phyloP scores from a whole-genome alignment of 1,140 invertebrate genomes.

The Tyrophagus putrescentiae region DNA sequence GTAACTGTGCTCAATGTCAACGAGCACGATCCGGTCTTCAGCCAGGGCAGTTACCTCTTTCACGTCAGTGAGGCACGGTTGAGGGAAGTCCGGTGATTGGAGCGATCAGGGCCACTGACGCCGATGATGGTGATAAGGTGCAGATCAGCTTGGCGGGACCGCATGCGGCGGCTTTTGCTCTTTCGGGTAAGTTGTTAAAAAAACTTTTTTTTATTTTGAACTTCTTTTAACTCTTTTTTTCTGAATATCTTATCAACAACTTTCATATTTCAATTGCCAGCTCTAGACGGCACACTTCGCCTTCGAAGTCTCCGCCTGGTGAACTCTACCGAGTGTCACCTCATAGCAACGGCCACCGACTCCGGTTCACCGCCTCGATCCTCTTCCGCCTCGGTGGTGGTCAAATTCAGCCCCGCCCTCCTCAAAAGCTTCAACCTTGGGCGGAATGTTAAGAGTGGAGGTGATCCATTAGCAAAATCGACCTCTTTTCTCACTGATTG shows the following conservation, averaged over 20 bases:
- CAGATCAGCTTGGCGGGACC: slow-evolving; percentile 26
- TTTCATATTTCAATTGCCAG: too few species aligned
- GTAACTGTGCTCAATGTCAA: slow-evolving; percentile 72
- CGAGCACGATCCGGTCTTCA: slow-evolving; percentile 72
- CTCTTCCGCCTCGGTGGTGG: slow-evolving; percentile 53
- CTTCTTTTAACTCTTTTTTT: too few species aligned
- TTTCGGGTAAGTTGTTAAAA: too few species aligned
- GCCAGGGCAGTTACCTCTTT: slow-evolving; percentile 71
- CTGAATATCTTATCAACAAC: too few species aligned
- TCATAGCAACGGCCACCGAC: slow-evolving; percentile 63
- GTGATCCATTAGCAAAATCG: too few species aligned
- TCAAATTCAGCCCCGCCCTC: slow-evolving; percentile 43
- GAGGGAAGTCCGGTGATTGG: slow-evolving; percentile 39
- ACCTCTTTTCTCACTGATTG: neutral
- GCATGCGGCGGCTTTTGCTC: slow-evolving; percentile 36
- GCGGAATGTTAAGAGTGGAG: slow-evolving; percentile 27
- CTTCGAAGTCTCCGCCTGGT: slow-evolving; percentile 34
- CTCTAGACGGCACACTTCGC: slow-evolving; percentile 36
- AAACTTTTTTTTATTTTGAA: too few species aligned
- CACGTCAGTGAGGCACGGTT: slow-evolving; percentile 39
- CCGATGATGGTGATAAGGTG: slow-evolving; percentile 27
- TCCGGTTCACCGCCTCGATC: slow-evolving; percentile 54
- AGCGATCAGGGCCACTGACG: slow-evolving; percentile 36
- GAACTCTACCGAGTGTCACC: slow-evolving; percentile 46
- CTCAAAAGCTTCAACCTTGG: slow-evolving; percentile 22